Conservation (phyloP, 2,797 vertebrate genomes). For the Euphonia xanthogaster region DNA sequence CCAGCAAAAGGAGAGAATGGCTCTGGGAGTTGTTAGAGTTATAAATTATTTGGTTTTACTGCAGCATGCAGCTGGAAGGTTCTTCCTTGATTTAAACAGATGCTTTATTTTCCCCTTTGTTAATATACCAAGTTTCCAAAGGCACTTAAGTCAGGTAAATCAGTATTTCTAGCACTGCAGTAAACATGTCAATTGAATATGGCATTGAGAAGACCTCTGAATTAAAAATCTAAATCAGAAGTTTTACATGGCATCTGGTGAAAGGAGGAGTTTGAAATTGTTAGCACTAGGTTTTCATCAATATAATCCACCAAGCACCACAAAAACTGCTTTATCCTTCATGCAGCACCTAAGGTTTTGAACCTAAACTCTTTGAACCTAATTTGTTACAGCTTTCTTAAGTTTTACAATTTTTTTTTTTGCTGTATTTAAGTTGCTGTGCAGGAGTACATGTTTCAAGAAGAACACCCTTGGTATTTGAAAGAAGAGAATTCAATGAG, state of each 20-base stretch:
- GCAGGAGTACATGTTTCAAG: background rate
- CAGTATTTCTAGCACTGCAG: background rate
- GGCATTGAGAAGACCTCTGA: background rate
- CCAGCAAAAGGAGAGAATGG: background rate
- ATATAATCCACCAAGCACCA: background rate
- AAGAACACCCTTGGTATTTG: background rate
- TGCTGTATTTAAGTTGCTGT: background rate
- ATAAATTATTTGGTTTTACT: conserved; percentile 33
- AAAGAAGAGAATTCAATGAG: background rate
- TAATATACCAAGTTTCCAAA: background rate
- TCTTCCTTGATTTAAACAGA: conserved; percentile 40
- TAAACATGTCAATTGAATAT: background rate
- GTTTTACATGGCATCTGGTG: background rate
- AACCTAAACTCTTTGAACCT: background rate
- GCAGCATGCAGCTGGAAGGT: background rate
- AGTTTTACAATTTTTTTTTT: background rate
- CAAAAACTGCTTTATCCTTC: background rate
- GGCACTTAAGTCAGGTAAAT: conserved; percentile 21
- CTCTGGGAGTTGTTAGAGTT: conserved; percentile 3
- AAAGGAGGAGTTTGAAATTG: background rate
- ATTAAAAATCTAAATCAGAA: background rate
- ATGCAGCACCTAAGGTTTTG: background rate
- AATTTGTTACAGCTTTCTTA: background rate
- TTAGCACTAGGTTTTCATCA: background rate
- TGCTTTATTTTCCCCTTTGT: background rate